phyloP scores from a whole-genome alignment of 1,140 invertebrate genomes.

The Aphelinus certus region DNA sequence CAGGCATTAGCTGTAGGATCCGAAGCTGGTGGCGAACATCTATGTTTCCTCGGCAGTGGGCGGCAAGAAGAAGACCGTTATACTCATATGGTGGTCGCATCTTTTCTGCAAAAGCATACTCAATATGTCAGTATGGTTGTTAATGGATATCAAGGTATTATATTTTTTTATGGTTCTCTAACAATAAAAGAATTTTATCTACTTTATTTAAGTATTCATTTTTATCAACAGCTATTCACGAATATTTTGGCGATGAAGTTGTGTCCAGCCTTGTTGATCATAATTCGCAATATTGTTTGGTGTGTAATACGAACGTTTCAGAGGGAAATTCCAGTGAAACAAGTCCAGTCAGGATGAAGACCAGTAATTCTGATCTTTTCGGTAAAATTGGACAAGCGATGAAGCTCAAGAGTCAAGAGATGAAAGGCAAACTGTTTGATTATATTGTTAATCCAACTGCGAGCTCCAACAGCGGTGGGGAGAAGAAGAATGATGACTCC shows the following conservation, averaged over 20 bases:
- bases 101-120: slow-evolving; percentile 94
- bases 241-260: slow-evolving; percentile 83
- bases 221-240: slow-evolving; percentile 76
- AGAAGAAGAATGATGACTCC: slow-evolving; percentile 79
- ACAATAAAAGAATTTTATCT: slow-evolving; percentile 4
- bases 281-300: slow-evolving; percentile 79
- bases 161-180: slow-evolving; percentile 21
- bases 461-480: slow-evolving; percentile 63
- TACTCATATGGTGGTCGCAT: slow-evolving; percentile 97
- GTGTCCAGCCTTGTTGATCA: slow-evolving; percentile 85
- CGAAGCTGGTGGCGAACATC: slow-evolving; percentile 91
- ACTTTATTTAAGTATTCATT: slow-evolving; percentile 6
- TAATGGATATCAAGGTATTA: slow-evolving; percentile 87
- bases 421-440: slow-evolving; percentile 92
- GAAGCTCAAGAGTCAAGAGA: slow-evolving; percentile 89
- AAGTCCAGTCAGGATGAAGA: slow-evolving; percentile 58
- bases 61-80: slow-evolving; percentile 95
- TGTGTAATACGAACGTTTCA: slow-evolving; percentile 74
- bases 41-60: slow-evolving; percentile 97
- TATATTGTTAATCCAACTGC: slow-evolving; percentile 90
- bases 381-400: slow-evolving; percentile 82
- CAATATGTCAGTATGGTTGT: slow-evolving; percentile 92
- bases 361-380: slow-evolving; percentile 73
- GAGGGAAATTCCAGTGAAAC: slow-evolving; percentile 63
- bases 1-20: slow-evolving; percentile 90